These are phyloP conservation scores for Pinctada fucata DNA, from an alignment of 2,888 invertebrate genomes.

Conservation along the genomic window DNA sequence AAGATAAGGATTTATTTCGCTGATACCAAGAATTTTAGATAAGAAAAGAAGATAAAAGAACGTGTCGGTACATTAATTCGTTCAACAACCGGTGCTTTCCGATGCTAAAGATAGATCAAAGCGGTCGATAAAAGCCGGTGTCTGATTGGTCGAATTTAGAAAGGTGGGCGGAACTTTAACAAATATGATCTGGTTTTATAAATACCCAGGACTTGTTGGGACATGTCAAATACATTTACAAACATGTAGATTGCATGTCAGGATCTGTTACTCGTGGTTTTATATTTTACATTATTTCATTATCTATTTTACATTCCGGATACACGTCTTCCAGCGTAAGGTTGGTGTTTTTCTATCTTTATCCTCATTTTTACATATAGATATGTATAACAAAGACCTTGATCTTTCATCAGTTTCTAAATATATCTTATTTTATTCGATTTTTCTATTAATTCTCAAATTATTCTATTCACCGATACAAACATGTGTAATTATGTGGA, in stretches of 20 bases:
- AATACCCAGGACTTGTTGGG: neutral
- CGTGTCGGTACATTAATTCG: neutral
- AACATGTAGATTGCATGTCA: neutral
- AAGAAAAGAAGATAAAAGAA: neutral
- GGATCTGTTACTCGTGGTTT: neutral
- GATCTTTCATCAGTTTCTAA: no score
- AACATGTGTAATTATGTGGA: no score
- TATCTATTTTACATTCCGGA: no score
- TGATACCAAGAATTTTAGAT: neutral
- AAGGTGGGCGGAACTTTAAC: neutral
- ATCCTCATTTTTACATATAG: no score
- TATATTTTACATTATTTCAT: neutral
- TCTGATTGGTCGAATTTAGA: neutral
- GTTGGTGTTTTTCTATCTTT: no score
- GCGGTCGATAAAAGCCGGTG: neutral
- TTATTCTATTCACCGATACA: no score
- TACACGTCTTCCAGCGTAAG: no score
- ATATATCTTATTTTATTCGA: no score
- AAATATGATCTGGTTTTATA: neutral
- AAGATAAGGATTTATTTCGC: neutral
- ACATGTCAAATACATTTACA: neutral
- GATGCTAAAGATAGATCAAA: constrained; percentile 1
- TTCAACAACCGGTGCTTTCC: constrained; percentile 1
- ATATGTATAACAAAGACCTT: no score
- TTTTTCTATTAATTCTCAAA: no score